Evolutionary conservation across 92 coral and sea anemone genomes (phyloP).

Genomic region (Galaxea fascicularis): DNA sequence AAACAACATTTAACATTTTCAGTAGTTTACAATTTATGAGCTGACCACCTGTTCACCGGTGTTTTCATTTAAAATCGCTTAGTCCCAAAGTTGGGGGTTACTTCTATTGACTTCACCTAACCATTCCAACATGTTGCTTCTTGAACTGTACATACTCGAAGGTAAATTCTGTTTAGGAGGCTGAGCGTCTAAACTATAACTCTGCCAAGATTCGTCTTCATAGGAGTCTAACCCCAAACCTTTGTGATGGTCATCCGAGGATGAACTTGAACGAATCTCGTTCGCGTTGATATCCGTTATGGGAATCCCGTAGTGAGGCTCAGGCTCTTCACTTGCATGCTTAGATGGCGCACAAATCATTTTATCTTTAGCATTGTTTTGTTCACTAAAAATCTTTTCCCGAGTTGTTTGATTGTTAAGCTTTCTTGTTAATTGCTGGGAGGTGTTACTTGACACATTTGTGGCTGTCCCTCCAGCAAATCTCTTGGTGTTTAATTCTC

Average conservation of each 20-base stretch:
- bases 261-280: background rate
- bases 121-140: constrained; percentile 25
- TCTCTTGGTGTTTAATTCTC: background rate
- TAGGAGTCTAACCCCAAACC: background rate
- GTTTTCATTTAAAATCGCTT: background rate
- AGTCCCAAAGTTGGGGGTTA: constrained; percentile 29
- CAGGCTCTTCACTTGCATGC: background rate
- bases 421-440: constrained; percentile 15
- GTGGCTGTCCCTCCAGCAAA: background rate
- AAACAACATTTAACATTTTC: background rate
- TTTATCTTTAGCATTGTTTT: background rate
- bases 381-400: background rate
- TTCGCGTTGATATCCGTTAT: constrained; percentile 11
- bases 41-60: background rate
- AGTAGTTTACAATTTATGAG: background rate
- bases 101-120: constrained; percentile 34
- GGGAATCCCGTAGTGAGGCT: background rate
- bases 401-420: background rate
- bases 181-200: constrained; percentile 28
- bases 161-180: background rate
- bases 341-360: background rate
- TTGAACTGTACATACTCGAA: constrained; percentile 34
- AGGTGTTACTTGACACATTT: background rate
- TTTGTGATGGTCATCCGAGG: constrained; percentile 5
- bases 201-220: constrained; percentile 39